A percentile compares a stretch with the other conserved stretches of the same genome.
These are phyloP conservation scores for Lathronympha strigana DNA, from an alignment of 2,888 invertebrate genomes.

Conservation along the genomic window DNA sequence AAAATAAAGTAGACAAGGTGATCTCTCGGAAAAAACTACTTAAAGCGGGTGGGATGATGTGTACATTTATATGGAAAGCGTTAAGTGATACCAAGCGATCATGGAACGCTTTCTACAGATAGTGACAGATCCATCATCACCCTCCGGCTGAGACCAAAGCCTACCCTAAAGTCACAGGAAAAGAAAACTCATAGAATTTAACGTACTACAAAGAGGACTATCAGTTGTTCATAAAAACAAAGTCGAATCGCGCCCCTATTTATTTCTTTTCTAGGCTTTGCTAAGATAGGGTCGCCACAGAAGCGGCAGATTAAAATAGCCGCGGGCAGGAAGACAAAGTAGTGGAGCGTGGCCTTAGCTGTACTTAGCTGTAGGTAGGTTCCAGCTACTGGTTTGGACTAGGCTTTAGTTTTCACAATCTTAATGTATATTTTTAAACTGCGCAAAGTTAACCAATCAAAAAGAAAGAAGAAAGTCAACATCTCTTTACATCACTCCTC, in stretches of 20 bases:
- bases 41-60: too few relatives aligned
- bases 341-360: constrained; percentile 27
- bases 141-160: too few relatives aligned
- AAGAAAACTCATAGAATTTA: too few relatives aligned
- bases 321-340: constrained; percentile 32
- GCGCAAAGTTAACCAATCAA: background rate
- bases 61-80: too few relatives aligned
- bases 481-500: too few relatives aligned
- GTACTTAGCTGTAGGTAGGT: constrained; percentile 17
- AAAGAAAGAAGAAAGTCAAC: background rate
- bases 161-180: too few relatives aligned
- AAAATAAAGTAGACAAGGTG: too few relatives aligned
- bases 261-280: constrained; percentile 13
- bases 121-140: too few relatives aligned
- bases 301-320: constrained; percentile 40
- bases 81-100: too few relatives aligned
- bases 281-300: constrained; percentile 27
- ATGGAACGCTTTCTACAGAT: too few relatives aligned
- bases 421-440: background rate
- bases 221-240: background rate
- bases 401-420: background rate
- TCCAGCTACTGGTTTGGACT: background rate
- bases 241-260: background rate
- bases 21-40: too few relatives aligned
- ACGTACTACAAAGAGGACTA: too few relatives aligned